Evolutionary conservation across 2,113 vertebrate species (phyloP), one percentile per base, ranked within the genome.

Genomic region (Petroica traversi): DNA sequence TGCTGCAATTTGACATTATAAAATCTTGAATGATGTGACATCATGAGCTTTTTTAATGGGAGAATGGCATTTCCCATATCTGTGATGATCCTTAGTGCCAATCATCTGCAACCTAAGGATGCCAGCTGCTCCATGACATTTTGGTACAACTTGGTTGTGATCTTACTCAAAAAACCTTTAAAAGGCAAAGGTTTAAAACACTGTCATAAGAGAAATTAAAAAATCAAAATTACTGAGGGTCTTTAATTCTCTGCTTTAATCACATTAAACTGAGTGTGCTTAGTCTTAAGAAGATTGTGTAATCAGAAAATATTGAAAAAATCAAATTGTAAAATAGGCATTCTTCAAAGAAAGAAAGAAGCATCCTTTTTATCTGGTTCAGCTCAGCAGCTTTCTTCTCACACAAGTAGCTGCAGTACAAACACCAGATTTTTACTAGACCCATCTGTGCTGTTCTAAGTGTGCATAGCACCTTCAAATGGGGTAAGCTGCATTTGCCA

Each of bases 41-140:
- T 62, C 29, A 68, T 68, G 58, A 66, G 11, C 29, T 79, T 54
- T 24, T 58, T 96, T 91, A 85, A 81, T 93, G 84, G 72, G 8
- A 85, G n/a, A 95, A 64, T 54, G 45, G 12, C 62, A 96, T 94
- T 97, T 95, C 41, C 69, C 6, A 0, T 62, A 24, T 46, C 68
- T 57, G 12, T 87, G 68, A 81, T 61, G 63, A 92, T 93, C 51
- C 52, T 51, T 63, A 86, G 48, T 79, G 43, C 72, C 82, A 91
- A 75, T 95, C 69, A 52, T 90, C 59, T 93, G 63, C 11, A 15
- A 85, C 82, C 36, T 64, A 82, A 96, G 90, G 54, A 87, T 95
- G 78, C 88, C 92, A 97, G 71, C 79, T 97, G 88, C 94, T 97
- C 40, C 61, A 52, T 93, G 96, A 94, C 80, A 95, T 97, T 97